Evolutionary conservation across 2,797 vertebrate species (phyloP), one percentile per base, ranked within the genome.

Genomic region (Erpetoichthys calabaricus): DNA sequence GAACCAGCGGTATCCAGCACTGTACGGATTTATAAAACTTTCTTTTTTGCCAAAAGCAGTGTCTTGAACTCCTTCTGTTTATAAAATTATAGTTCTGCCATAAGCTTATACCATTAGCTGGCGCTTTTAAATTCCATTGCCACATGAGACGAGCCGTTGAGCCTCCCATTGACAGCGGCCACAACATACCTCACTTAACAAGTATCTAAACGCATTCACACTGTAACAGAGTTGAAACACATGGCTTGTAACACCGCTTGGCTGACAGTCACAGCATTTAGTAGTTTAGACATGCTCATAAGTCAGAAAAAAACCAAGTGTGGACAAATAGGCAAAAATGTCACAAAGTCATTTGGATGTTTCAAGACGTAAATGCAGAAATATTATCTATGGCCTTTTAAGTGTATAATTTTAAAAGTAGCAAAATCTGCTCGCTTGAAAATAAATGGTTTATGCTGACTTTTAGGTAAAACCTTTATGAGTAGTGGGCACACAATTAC

Each of bases 151-250:
- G 60, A 63, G 65, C 67, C 66, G 73, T 58, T 74, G 75, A 77
- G 74, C 71, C 65, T 75, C 73, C 80, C 62, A 74, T 73, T 70
- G 67, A 70, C 80, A 76, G 74, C 73, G 82, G 70, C 70, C 64
- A 60, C 76, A 73, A 75, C 84, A 87, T 86, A 80, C 83, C 83
- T 79, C 69, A 77, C 70, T 86, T 85, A 85, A 88, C 79, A 85
- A 88, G 84, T 82, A 79, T 86, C 83, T 86, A 78, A 85, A 74
- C 79, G 70, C 78, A 69, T 83, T 88, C 77, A 69, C 74, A 66
- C 85, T 91, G 87, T 87, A 90, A 85, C 88, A 86, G 83, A 92
- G 80, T 78, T 74, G 63, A 90, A 90, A 81, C 89, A 92, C 78
- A 89, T 91, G 89, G 82, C 70, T 71, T 53, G 68, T 75, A 73